Conservation (phyloP, 2,797 vertebrate species). For the Chelidonichthys spinosus region DNA sequence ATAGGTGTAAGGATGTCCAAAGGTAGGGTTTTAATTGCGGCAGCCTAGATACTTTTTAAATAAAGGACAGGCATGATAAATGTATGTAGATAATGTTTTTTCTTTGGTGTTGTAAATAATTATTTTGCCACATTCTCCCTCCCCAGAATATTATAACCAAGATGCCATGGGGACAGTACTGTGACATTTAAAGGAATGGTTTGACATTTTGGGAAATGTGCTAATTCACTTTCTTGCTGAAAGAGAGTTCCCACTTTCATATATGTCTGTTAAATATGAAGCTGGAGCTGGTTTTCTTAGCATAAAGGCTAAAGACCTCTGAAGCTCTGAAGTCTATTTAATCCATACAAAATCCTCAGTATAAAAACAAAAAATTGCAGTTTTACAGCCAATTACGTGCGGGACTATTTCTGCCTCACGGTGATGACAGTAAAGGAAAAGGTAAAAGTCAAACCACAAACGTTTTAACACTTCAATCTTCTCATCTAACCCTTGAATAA, state of each 20-base stretch:
- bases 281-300: background rate
- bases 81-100: conserved; percentile 1
- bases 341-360: too few species aligned
- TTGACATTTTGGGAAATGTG: background rate
- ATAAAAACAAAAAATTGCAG: background rate
- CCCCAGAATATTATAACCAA: background rate
- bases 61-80: background rate
- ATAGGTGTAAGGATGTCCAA: conserved; percentile 14
- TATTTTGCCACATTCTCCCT: background rate
- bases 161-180: background rate
- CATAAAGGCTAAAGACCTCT: background rate
- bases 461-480: background rate
- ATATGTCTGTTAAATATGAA: background rate
- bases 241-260: background rate
- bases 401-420: background rate
- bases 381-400: background rate
- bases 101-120: background rate
- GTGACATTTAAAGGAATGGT: background rate
- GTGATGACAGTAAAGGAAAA: background rate
- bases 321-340: background rate
- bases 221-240: background rate
- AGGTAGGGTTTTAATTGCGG: background rate
- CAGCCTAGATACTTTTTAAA: background rate
- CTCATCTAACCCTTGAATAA: background rate
- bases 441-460: background rate